Percentiles rank a stretch among this genome's conserved stretches.
Conservation (phyloP, 2,888 invertebrate species). For the Drepana falcataria region DNA sequence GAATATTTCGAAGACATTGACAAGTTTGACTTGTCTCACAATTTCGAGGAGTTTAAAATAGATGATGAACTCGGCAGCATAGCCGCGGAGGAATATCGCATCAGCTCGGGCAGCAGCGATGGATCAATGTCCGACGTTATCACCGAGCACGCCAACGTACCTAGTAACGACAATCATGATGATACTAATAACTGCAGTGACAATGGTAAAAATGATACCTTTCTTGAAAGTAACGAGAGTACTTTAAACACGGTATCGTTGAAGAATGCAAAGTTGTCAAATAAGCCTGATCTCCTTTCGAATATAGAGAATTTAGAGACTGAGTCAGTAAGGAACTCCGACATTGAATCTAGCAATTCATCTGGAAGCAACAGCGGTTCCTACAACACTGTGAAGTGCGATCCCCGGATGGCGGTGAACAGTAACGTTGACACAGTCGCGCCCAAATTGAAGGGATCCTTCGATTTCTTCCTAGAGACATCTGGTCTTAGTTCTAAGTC, state of each 20-base stretch:
- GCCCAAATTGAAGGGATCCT: conserved; percentile 72
- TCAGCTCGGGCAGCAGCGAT: conserved; percentile 74
- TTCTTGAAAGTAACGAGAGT: conserved; percentile 51
- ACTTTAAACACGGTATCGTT: conserved; percentile 39
- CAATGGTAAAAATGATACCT: conserved; percentile 44
- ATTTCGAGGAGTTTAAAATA: conserved; percentile 88
- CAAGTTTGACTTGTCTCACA: conserved; percentile 84
- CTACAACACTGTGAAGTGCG: conserved; percentile 69
- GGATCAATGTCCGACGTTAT: conserved; percentile 64
- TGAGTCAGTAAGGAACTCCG: conserved; percentile 82
- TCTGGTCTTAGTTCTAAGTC: conserved; percentile 90
- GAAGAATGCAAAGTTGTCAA: conserved; percentile 71
- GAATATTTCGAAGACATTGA: conserved; percentile 75
- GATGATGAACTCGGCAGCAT: conserved; percentile 82
- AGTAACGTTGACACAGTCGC: conserved; percentile 43
- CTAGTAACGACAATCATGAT: conserved; percentile 52
- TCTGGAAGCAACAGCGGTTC: conserved; percentile 74
- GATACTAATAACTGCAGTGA: conserved; percentile 33
- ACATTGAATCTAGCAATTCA: conserved; percentile 81
- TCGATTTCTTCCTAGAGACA: conserved; percentile 87
- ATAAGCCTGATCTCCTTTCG: conserved; percentile 75
- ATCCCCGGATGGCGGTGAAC: conserved; percentile 59
- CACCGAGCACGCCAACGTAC: conserved; percentile 63
- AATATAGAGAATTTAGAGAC: conserved; percentile 78
- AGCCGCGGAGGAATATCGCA: conserved; percentile 72